Percentiles rank a stretch among this genome's conserved stretches.
phyloP scores from a whole-genome alignment of 2,888 invertebrate species.

The Plebejus argus region DNA sequence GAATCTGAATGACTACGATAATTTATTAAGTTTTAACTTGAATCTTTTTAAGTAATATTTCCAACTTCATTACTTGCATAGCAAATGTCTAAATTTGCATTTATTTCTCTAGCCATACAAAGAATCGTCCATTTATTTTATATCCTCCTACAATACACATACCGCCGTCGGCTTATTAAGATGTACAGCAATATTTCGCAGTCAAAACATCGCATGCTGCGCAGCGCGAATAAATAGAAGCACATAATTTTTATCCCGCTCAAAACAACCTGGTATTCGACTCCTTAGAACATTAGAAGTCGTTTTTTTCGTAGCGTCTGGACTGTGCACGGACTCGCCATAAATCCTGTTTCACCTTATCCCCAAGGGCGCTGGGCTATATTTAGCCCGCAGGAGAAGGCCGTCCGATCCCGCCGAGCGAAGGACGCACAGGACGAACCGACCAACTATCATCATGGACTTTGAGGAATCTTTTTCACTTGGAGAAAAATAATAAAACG shows the following conservation, averaged over 20 bases:
- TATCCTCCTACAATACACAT: not conserved
- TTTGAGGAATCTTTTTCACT: not conserved
- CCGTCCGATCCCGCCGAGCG: constrained; percentile 54
- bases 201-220: constrained; percentile 2
- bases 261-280: constrained; percentile 28
- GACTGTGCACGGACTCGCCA: constrained; percentile 50
- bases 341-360: constrained; percentile 71
- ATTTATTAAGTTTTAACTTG: constrained; percentile 3
- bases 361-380: constrained; percentile 72
- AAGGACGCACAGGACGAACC: constrained; percentile 44
- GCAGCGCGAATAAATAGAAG: constrained; percentile 25
- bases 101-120: not conserved
- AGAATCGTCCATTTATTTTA: constrained; percentile 8
- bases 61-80: not conserved
- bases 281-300: constrained; percentile 36
- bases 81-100: not conserved
- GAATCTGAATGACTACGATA: not conserved
- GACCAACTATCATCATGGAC: constrained; percentile 2
- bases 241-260: constrained; percentile 22
- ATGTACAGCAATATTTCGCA: constrained; percentile 21
- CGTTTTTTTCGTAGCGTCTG: constrained; percentile 39
- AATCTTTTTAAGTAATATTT: not conserved
- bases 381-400: constrained; percentile 71
- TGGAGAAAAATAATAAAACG: too few relatives aligned
- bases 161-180: not conserved